These are phyloP conservation scores for Tethya wilhelma DNA, from an alignment of 37 sponge, comb jelly and placozoan species.

Conservation along the genomic window DNA sequence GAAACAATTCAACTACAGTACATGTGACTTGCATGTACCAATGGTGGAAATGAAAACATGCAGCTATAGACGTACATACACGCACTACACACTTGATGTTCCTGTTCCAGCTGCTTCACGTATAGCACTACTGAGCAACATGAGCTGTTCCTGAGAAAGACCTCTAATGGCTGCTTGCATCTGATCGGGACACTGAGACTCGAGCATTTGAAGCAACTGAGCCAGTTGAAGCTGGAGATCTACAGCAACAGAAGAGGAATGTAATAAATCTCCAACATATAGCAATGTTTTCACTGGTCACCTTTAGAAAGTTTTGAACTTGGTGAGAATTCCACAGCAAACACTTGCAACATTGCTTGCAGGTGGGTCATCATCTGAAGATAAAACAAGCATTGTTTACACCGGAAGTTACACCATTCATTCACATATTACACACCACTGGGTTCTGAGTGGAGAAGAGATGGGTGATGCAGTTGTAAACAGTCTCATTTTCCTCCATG, in stretches of 20 bases:
- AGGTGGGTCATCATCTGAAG: constrained; percentile 61
- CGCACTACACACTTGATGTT: too few species aligned
- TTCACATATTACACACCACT: constrained; percentile 5
- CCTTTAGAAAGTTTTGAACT: constrained; percentile 54
- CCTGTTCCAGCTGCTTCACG: constrained; percentile 7
- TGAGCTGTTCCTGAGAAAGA: constrained; percentile 43
- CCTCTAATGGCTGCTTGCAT: constrained; percentile 43
- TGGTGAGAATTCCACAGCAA: constrained; percentile 64
- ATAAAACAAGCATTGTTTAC: background rate
- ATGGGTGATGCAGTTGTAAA: constrained; percentile 72
- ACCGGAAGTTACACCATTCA: background rate
- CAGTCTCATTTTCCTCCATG: constrained; percentile 84
- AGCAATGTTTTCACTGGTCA: constrained; percentile 4
- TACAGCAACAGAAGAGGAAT: background rate
- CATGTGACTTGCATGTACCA: background rate
- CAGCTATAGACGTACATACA: too few species aligned
- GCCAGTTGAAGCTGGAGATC: constrained; percentile 35
- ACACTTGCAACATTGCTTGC: constrained; percentile 35
- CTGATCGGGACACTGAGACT: constrained; percentile 43
- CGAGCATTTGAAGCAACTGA: constrained; percentile 9
- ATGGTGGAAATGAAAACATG: too few species aligned
- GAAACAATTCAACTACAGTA: background rate
- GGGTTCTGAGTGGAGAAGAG: constrained; percentile 46
- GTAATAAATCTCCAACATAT: background rate
- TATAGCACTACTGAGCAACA: constrained; percentile 34